A percentile compares a stretch with the other conserved stretches of the same genome.
Evolutionary conservation across 2,113 vertebrate genomes (phyloP).

Genomic region (Malurus alboscapulatus): DNA sequence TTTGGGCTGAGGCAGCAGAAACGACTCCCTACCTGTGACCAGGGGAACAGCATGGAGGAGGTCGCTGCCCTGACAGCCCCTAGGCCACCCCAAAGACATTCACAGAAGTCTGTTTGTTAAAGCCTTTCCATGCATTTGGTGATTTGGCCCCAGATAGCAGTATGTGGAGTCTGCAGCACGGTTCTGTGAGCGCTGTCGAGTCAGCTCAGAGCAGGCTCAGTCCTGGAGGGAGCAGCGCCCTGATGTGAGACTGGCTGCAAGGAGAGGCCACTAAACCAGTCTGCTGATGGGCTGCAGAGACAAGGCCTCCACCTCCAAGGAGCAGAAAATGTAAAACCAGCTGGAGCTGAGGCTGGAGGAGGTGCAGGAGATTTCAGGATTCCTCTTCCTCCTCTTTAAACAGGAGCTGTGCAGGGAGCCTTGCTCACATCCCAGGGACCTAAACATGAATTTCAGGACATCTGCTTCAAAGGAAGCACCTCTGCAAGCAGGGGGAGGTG

Average conservation of each 20-base stretch:
- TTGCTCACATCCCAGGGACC: not conserved
- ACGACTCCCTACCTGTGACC: not conserved
- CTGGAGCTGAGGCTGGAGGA: not conserved
- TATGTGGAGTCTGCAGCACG: rapidly evolving
- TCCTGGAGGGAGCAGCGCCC: not conserved
- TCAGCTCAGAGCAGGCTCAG: not conserved
- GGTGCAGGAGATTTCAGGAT: not conserved
- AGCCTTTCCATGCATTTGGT: not conserved
- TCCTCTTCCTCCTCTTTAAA: not conserved
- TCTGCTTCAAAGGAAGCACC: not conserved
- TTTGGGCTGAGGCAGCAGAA: not conserved
- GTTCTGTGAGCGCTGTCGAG: not conserved
- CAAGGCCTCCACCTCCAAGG: not conserved
- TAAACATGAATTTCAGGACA: not conserved
- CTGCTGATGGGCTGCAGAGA: not conserved
- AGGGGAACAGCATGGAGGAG: not conserved
- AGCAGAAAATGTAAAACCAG: not conserved
- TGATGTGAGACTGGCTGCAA: rapidly evolving
- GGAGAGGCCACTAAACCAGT: not conserved
- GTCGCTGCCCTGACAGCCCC: not conserved
- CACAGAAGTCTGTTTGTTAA: not conserved
- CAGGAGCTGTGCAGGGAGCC: not conserved
- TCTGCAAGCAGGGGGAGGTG: not conserved
- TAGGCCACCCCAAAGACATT: not conserved
- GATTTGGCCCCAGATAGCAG: not conserved